Conservation (phyloP, 2,888 invertebrate genomes). For the Drosophila demipolita region DNA sequence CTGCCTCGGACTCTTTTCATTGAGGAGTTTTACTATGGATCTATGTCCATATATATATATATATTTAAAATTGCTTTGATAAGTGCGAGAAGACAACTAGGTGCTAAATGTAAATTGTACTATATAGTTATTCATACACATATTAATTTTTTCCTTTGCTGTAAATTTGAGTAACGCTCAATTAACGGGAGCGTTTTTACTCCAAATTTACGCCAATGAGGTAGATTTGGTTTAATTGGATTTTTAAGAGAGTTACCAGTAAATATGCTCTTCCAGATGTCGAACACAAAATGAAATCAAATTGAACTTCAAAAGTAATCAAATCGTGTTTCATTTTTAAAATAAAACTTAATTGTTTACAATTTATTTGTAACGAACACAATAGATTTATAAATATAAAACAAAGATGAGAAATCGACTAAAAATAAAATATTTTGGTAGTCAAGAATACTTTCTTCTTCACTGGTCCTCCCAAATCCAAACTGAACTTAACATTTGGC, state of each 20-base stretch:
- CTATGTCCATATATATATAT: conserved; percentile 15
- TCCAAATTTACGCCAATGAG: conserved; percentile 81
- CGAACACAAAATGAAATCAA: not conserved
- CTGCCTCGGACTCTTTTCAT: conserved; percentile 31
- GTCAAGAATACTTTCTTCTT: conserved; percentile 64
- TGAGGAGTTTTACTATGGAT: conserved; percentile 25
- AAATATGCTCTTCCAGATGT: not conserved
- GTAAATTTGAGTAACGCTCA: conserved; percentile 64
- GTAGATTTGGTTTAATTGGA: conserved; percentile 80
- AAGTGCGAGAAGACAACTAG: conserved; percentile 61
- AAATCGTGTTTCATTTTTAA: conserved; percentile 4
- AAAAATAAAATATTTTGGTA: conserved; percentile 60
- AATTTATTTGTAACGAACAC: conserved; percentile 62
- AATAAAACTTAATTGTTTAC: conserved; percentile 39
- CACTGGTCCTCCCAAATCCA: conserved; percentile 30
- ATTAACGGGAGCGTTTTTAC: conserved; percentile 22
- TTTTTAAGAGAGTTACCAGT: conserved; percentile 9
- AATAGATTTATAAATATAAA: conserved; percentile 61
- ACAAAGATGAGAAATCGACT: conserved; percentile 62
- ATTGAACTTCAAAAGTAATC: not conserved
- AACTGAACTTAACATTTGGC: conserved; percentile 28
- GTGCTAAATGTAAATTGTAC: conserved; percentile 57
- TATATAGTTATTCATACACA: conserved; percentile 21
- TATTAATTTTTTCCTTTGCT: conserved; percentile 11
- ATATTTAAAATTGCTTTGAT: conserved; percentile 20